A percentile compares a stretch with the other conserved stretches of the same genome.
phyloP scores from a whole-genome alignment of 2,888 invertebrate species.

The Smittia sp. region DNA sequence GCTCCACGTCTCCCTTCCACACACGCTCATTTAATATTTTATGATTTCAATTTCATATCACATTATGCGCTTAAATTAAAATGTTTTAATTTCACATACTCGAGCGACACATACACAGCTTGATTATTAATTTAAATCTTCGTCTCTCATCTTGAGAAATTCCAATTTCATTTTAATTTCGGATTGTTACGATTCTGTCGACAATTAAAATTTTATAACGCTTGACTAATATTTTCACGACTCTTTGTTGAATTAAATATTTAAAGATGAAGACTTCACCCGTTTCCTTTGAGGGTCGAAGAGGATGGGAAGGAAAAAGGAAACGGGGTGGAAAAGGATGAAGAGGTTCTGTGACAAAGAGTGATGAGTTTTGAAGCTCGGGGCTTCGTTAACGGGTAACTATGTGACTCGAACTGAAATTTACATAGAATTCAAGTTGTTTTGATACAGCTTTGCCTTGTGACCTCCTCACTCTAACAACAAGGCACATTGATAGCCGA shows the following conservation, averaged over 20 bases:
- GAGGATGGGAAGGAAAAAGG: not conserved
- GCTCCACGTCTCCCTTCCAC: not conserved
- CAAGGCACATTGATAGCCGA: no score
- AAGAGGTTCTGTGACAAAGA: no score
- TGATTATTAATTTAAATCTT: conserved; percentile 41
- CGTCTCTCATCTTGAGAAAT: conserved; percentile 27
- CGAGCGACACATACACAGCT: conserved; percentile 26
- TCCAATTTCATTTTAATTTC: conserved; percentile 24
- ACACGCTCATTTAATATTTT: conserved; percentile 17
- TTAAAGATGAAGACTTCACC: conserved; percentile 5
- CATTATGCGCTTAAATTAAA: conserved; percentile 3
- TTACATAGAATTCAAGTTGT: no score
- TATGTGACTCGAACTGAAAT: no score
- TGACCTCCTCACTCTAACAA: no score
- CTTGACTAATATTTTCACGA: conserved; percentile 39
- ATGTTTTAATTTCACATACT: conserved; percentile 1
- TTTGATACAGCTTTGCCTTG: no score
- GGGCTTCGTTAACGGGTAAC: no score
- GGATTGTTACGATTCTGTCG: not conserved
- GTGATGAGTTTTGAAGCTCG: no score
- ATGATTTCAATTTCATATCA: conserved; percentile 4
- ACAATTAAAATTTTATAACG: conserved; percentile 40
- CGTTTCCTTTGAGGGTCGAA: not conserved
- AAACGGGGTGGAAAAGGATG: not conserved
- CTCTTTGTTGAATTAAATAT: conserved; percentile 34